These are phyloP conservation scores for Ashinkailepas kermadecensis DNA, from an alignment of 2,888 invertebrate species.

Conservation along the genomic window DNA sequence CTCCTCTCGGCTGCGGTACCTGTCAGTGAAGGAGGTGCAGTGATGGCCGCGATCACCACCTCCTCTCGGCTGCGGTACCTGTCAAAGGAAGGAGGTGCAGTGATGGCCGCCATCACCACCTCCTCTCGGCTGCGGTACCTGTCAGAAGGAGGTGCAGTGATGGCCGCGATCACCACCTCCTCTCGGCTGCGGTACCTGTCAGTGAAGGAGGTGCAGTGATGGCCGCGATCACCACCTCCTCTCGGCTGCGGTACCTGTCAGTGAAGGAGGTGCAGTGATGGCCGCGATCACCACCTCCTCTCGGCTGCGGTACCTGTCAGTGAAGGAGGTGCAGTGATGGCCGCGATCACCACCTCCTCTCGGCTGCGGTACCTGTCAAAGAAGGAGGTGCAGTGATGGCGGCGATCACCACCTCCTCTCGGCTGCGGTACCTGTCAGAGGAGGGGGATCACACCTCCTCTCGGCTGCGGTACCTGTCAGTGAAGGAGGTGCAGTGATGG, in stretches of 20 bases:
- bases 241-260: not conserved
- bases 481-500: not conserved
- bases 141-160: not conserved
- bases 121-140: not conserved
- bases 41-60: too few species aligned
- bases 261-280: not conserved
- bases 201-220: not conserved
- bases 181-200: not conserved
- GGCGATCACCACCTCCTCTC: not conserved
- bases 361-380: not conserved
- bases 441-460: not conserved
- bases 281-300: not conserved
- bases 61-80: not conserved
- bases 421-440: not conserved
- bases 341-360: not conserved
- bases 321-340: too few species aligned
- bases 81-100: not conserved
- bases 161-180: not conserved
- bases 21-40: not conserved
- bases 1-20: slow-evolving; percentile 5
- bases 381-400: not conserved
- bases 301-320: not conserved
- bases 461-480: not conserved
- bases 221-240: slow-evolving; percentile 11
- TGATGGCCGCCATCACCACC: not conserved